A percentile compares a stretch with the other conserved stretches of the same genome.
phyloP scores from a whole-genome alignment of 2,888 invertebrate genomes.

The Lasioglossum zephyrum region DNA sequence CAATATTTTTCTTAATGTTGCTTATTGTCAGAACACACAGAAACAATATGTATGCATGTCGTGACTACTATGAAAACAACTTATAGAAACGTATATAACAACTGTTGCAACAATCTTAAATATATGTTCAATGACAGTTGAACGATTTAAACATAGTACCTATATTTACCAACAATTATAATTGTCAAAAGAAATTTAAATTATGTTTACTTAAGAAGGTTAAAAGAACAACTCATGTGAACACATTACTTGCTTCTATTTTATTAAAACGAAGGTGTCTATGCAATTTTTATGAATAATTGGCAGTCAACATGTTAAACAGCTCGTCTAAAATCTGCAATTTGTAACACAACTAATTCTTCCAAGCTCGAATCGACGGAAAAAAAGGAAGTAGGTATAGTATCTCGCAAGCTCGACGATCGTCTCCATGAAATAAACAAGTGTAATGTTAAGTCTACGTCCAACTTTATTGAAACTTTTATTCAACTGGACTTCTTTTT shows the following conservation, averaged over 20 bases:
- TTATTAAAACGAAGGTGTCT: slow-evolving; percentile 1
- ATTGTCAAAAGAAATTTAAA: neutral
- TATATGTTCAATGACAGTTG: neutral
- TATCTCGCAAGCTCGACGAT: neutral
- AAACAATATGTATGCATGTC: neutral
- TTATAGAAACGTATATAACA: neutral
- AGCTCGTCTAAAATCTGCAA: neutral
- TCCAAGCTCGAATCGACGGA: neutral
- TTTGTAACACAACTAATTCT: neutral
- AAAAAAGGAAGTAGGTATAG: neutral
- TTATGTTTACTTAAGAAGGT: neutral
- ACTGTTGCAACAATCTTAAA: neutral
- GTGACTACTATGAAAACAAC: neutral
- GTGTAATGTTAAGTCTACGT: slow-evolving; percentile 1
- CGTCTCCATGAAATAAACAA: neutral
- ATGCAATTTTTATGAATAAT: slow-evolving; percentile 4
- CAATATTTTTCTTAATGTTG: neutral
- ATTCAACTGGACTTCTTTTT: slow-evolving; percentile 1
- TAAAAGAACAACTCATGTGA: neutral
- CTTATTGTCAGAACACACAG: slow-evolving; percentile 4
- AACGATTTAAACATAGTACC: neutral
- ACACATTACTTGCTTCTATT: slow-evolving; percentile 5
- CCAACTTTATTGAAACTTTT: slow-evolving; percentile 10
- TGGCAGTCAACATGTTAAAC: neutral
- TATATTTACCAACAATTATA: neutral